Percentiles rank a stretch among this genome's conserved stretches.
phyloP scores from a whole-genome alignment of 1,140 invertebrate species.

The Chrysopa pallens region DNA sequence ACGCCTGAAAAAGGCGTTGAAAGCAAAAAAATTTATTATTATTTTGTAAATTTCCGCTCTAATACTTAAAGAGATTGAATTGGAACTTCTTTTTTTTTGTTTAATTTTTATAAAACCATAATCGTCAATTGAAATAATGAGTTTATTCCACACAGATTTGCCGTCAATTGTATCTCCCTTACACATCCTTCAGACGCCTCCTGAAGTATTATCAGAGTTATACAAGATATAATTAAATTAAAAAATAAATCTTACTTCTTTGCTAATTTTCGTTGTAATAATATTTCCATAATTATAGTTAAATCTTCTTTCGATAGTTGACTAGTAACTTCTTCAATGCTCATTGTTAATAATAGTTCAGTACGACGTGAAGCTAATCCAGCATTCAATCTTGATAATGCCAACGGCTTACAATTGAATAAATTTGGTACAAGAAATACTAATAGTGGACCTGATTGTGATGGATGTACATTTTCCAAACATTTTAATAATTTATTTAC shows the following conservation, averaged over 20 bases:
- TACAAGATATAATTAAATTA: conserved; percentile 1
- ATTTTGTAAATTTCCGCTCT: too few species aligned
- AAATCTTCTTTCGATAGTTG: conserved; percentile 41
- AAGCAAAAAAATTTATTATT: too few species aligned
- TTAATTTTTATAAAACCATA: too few species aligned
- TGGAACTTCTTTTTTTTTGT: too few species aligned
- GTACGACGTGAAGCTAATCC: conserved; percentile 40
- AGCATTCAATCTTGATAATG: conserved; percentile 35
- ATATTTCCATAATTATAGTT: conserved; percentile 28
- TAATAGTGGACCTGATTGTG: conserved; percentile 43
- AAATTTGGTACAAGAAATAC: conserved; percentile 38
- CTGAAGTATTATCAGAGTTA: too few species aligned
- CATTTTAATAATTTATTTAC: conserved; percentile 35
- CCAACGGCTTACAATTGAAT: conserved; percentile 35
- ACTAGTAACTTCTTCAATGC: conserved; percentile 24
- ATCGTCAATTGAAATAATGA: too few species aligned
- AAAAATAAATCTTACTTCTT: conserved; percentile 27
- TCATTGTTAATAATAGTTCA: conserved; percentile 39
- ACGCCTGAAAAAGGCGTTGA: too few species aligned
- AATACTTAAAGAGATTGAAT: too few species aligned
- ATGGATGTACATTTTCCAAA: conserved; percentile 44
- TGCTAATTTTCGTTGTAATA: conserved; percentile 28
- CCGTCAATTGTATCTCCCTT: too few species aligned
- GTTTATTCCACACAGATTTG: too few species aligned
- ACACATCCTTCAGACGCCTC: too few species aligned